phyloP scores from a whole-genome alignment of 2,888 invertebrate species.

The Choristoneura rosaceana region DNA sequence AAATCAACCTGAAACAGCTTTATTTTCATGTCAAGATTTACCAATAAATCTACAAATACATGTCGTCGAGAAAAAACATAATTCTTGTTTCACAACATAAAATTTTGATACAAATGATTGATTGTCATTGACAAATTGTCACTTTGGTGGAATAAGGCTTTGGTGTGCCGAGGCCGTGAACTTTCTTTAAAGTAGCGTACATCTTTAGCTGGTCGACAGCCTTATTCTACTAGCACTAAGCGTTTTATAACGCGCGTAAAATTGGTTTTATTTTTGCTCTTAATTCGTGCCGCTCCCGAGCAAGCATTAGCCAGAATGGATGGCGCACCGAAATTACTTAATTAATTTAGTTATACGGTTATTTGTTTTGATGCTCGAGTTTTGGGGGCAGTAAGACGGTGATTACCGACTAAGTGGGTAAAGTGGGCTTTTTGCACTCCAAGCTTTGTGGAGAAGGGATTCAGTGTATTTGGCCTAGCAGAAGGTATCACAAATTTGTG shows the following conservation, averaged over 20 bases:
- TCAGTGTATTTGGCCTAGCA: too few species aligned
- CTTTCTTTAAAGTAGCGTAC: background rate
- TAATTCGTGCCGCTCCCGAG: conserved; percentile 22
- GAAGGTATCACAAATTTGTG: too few species aligned
- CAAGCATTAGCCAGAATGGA: conserved; percentile 34
- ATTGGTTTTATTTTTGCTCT: conserved; percentile 39
- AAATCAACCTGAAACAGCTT: too few species aligned
- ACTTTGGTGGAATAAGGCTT: too few species aligned
- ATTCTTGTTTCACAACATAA: too few species aligned
- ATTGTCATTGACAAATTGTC: too few species aligned
- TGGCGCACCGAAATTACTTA: conserved; percentile 36
- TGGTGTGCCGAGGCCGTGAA: background rate
- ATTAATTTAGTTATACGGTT: conserved; percentile 38
- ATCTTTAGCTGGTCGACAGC: conserved; percentile 13
- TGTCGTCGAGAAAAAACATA: too few species aligned
- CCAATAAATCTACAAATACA: too few species aligned
- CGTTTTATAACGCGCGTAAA: conserved; percentile 42
- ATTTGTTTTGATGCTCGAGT: conserved; percentile 26
- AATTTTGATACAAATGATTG: too few species aligned
- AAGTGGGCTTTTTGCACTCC: background rate
- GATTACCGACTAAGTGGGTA: conserved; percentile 1
- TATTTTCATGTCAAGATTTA: too few species aligned
- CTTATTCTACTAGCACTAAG: conserved; percentile 34
- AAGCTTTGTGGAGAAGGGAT: background rate
- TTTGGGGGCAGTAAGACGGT: conserved; percentile 11